phyloP scores from a whole-genome alignment of 2,888 invertebrate genomes.

The Hedya salicella region DNA sequence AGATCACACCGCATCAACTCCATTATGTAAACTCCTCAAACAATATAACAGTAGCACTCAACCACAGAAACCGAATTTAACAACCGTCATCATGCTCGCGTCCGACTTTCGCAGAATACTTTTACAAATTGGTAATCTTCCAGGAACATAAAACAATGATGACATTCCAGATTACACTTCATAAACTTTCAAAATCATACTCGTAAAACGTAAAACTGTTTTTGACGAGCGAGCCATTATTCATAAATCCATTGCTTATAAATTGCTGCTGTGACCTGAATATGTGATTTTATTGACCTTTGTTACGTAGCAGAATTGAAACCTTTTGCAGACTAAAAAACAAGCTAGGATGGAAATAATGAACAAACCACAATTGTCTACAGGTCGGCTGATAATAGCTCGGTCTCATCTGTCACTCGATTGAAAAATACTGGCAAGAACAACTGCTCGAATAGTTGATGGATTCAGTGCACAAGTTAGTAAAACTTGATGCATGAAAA shows the following conservation, averaged over 20 bases:
- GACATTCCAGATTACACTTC: constrained; percentile 36
- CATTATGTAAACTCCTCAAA: not conserved
- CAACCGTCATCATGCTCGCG: constrained; percentile 5
- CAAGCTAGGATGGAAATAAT: constrained; percentile 17
- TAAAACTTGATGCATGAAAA: not conserved
- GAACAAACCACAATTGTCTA: constrained; percentile 18
- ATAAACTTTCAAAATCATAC: constrained; percentile 37
- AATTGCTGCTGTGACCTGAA: constrained; percentile 38
- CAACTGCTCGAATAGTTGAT: not conserved
- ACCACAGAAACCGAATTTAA: constrained; percentile 12
- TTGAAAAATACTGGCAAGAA: constrained; percentile 17
- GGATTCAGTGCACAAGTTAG: constrained; percentile 16
- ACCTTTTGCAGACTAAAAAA: constrained; percentile 25
- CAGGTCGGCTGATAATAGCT: constrained; percentile 14
- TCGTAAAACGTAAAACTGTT: constrained; percentile 31
- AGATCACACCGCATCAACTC: too few species aligned
- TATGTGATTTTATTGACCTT: constrained; percentile 38
- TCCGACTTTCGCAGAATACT: not conserved
- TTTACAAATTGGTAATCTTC: constrained; percentile 35
- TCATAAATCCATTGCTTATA: constrained; percentile 41
- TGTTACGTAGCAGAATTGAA: constrained; percentile 26
- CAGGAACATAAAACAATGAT: constrained; percentile 35
- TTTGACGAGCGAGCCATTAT: constrained; percentile 37
- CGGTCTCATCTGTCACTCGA: constrained; percentile 34
- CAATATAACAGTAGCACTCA: not conserved